phyloP scores from a whole-genome alignment of 2,797 vertebrate genomes.

The Sebastolobus alascanus region DNA sequence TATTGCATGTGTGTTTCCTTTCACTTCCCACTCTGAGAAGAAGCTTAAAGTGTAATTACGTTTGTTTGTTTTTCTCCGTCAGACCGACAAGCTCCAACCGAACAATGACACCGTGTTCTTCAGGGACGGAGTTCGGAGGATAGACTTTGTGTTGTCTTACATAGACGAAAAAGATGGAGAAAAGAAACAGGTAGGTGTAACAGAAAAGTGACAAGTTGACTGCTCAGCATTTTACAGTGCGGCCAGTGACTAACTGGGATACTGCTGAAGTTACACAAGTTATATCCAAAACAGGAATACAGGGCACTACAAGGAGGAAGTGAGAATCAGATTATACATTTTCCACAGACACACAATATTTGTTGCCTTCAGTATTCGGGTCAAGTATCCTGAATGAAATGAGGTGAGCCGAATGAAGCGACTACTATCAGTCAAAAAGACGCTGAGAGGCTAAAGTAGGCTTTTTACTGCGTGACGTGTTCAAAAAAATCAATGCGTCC shows the following conservation, averaged over 20 bases:
- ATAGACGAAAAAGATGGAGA: conserved; percentile 86
- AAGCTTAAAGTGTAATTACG: background rate
- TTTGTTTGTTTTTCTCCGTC: conserved; percentile 29
- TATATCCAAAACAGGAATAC: conserved; percentile 18
- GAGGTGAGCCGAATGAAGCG: background rate
- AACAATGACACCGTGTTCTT: conserved; percentile 87
- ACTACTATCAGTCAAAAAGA: too few species aligned
- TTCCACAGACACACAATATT: background rate
- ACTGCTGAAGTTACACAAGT: conserved; percentile 15
- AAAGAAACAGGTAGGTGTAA: conserved; percentile 80
- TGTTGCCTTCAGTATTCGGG: background rate
- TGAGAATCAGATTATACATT: conserved; percentile 18
- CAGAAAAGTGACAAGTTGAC: background rate
- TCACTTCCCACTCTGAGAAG: conserved; percentile 5
- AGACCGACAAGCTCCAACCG: conserved; percentile 79
- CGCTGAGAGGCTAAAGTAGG: too few species aligned
- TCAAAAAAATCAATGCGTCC: too few species aligned
- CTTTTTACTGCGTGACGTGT: too few species aligned
- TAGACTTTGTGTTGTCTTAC: conserved; percentile 87
- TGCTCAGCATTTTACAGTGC: conserved; percentile 31
- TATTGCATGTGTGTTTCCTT: background rate
- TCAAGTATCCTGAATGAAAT: background rate
- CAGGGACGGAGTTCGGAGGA: conserved; percentile 83
- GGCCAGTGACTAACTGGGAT: background rate
- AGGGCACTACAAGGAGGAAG: conserved; percentile 55